Evolutionary conservation across 2,797 vertebrate genomes (phyloP), one percentile per base, ranked within the genome.

Genomic region (Pristis pectinata): DNA sequence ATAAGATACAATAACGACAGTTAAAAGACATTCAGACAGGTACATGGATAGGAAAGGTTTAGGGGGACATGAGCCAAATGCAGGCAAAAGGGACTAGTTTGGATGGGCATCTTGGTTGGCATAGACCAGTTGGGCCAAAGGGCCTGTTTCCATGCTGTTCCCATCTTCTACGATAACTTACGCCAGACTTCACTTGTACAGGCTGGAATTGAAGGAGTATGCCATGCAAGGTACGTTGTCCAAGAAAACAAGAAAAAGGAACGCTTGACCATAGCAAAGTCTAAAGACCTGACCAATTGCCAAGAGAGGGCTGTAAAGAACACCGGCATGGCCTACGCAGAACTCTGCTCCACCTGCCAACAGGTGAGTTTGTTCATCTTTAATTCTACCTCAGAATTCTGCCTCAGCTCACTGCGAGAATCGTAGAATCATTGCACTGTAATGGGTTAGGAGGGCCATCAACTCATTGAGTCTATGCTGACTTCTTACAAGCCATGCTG

Each of bases 171-270:
- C 95, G 83, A 87, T 0, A 92, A 59, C 83, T 8, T 95, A 95
- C 91, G 59, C 94, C 94, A 56, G 76, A 72, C 41, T n/a, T 30
- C 72, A 27, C 34, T 95, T 95, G 95, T 64, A 19, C 92, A 98
- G 98, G 44, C 95, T 95, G 96, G 98, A 94, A 97, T 98, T 95
- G 97, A 97, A 79, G 98, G 98, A 77, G 95, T 97, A 95, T 99
- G 98, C 95, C 97, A 97, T 37, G 98, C 97, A 24, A 97, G 95
- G 95, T 98, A 98, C 0, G 82, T 96, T 7, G 95, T 96, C 94
- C 97, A 98, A 87, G 97, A 98, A 85, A 96, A 98, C 91, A 72
- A 0, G 53, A 96, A 95, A 79, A 97, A 96, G 6, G 95, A 95
- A 37, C 95, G 96, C 30, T 61, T 97, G 94, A 95, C 95, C 41